Evolutionary conservation across 2,888 invertebrate species (phyloP), one percentile per base, ranked within the genome.

Genomic region (Acanthosepion pharaonis): DNA sequence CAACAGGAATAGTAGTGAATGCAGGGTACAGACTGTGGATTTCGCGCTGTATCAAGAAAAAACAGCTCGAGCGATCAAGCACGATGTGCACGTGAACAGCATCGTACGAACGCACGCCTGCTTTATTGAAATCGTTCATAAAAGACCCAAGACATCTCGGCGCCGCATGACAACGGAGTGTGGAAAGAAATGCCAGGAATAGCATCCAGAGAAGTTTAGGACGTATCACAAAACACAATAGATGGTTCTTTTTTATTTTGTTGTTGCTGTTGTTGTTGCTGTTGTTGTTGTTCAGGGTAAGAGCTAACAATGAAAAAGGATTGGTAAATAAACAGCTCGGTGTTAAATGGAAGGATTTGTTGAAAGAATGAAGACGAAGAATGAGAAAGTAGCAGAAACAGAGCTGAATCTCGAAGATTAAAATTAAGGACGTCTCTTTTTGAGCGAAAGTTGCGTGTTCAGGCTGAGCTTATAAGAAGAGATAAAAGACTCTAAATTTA

Each of bases 201-300:
- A 78, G 78, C n/a, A 78, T 33, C 11, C 11, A 42, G n/a, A 15
- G 78, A 78, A 18, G 23, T 23, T 59, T 33, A 33, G 11, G 78
- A 78, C 78, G n/a, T 78, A 78, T 78, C 78, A 33, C 78, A n/a
- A 33, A n/a, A 78, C 78, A 78, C 78, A 78, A 78, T 78, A 78
- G 78, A 3, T n/a, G 9, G 5, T 78, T 78, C 28, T 28, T 78
- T 9, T 78, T n/a, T n/a, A n/a, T n/a, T 78, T 64, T 78, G 78
- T n/a, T 78, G 59, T 78, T 78, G 78, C 15, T 78, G 28, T n/a
- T 78, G 78, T n/a, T 9, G 8, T 78, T 78, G 28, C 15, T 78
- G 78, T 78, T 8, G 78, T n/a, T 28, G 78, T 8, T 78, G 59
- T 78, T 78, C 8, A n/a, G 28, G 78, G 59, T 59, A 59, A 20